phyloP scores from a whole-genome alignment of 2,888 invertebrate species.

The Meandrusa payeni region DNA sequence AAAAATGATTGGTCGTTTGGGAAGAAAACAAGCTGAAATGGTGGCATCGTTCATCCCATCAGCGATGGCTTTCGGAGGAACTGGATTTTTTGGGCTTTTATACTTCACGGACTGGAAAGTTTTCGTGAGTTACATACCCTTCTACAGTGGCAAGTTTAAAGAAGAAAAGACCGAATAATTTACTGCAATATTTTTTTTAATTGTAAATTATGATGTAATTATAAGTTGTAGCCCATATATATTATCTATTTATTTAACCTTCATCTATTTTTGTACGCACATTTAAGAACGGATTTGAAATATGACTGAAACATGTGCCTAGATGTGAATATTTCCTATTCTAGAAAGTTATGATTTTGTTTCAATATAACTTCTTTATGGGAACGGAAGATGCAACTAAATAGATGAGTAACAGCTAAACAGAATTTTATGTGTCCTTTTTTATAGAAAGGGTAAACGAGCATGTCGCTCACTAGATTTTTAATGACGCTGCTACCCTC shows the following conservation, averaged over 20 bases:
- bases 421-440: too few relatives aligned
- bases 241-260: slow-evolving; percentile 17
- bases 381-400: too few relatives aligned
- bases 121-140: slow-evolving; percentile 86
- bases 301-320: too few relatives aligned
- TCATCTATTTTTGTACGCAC: too few relatives aligned
- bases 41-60: slow-evolving; percentile 78
- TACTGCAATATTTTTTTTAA: slow-evolving; percentile 31
- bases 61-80: slow-evolving; percentile 82
- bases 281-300: too few relatives aligned
- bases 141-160: slow-evolving; percentile 87
- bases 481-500: too few relatives aligned
- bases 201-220: slow-evolving; percentile 37
- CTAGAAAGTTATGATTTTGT: too few relatives aligned
- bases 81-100: slow-evolving; percentile 80
- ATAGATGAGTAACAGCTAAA: too few relatives aligned
- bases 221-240: slow-evolving; percentile 32
- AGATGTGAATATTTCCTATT: too few relatives aligned
- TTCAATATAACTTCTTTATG: too few relatives aligned
- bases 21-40: slow-evolving; percentile 82
- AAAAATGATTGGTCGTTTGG: slow-evolving; percentile 71
- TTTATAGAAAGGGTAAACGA: too few relatives aligned
- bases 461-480: too few relatives aligned
- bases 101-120: slow-evolving; percentile 91
- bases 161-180: slow-evolving; percentile 53